Conservation (phyloP, 2,888 invertebrate genomes). For the Pinctada fucata region DNA sequence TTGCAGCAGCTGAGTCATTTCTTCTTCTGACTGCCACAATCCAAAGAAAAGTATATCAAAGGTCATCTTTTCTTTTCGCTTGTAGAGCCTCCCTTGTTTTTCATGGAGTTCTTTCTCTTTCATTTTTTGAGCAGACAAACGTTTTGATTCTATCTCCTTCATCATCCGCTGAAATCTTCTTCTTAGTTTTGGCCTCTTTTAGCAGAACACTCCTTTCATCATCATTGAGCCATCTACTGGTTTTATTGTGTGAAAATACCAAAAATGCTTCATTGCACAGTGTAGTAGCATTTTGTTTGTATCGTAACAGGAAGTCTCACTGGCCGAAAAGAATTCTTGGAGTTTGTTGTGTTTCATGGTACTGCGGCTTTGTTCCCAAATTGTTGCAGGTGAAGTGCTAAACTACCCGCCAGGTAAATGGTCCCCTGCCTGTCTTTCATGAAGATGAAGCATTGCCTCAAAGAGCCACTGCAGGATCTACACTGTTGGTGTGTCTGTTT, state of each 20-base stretch:
- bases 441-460: slow-evolving; percentile 24
- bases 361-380: neutral
- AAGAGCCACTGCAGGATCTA: slow-evolving; percentile 24
- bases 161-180: slow-evolving; percentile 17
- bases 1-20: slow-evolving; percentile 32
- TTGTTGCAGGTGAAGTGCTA: slow-evolving; percentile 10
- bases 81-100: neutral
- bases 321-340: slow-evolving; percentile 25
- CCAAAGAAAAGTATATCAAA: slow-evolving; percentile 42
- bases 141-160: slow-evolving; percentile 13
- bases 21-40: slow-evolving; percentile 41
- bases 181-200: slow-evolving; percentile 26
- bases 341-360: slow-evolving; percentile 22
- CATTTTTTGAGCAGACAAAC: slow-evolving; percentile 19
- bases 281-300: slow-evolving; percentile 34
- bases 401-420: slow-evolving; percentile 42
- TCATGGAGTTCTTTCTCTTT: slow-evolving; percentile 12
- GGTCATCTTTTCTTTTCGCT: slow-evolving; percentile 27
- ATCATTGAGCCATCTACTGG: slow-evolving; percentile 29
- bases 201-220: slow-evolving; percentile 10
- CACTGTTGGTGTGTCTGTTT: neutral
- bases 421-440: slow-evolving; percentile 36
- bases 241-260: slow-evolving; percentile 41
- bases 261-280: slow-evolving; percentile 30
- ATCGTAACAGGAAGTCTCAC: slow-evolving; percentile 28